These are phyloP conservation scores for Phanerotoma sp. DNA, from an alignment of 2,888 invertebrate species.

Conservation along the genomic window DNA sequence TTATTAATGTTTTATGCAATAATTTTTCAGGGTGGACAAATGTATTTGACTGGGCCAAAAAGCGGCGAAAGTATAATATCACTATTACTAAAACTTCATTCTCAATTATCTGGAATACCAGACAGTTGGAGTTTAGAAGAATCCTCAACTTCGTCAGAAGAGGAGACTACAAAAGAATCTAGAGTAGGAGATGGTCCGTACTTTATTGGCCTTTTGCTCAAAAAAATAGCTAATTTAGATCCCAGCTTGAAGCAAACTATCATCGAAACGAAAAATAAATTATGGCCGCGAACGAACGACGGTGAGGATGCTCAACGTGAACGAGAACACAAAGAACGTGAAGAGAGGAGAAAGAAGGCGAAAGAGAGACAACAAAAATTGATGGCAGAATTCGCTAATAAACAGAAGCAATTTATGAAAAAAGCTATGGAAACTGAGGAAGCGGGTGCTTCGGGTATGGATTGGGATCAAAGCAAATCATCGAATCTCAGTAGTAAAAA, in stretches of 20 bases:
- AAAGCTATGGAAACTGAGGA: slow-evolving; percentile 67
- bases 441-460: slow-evolving; percentile 60
- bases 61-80: slow-evolving; percentile 90
- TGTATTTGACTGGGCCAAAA: slow-evolving; percentile 59
- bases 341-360: slow-evolving; percentile 80
- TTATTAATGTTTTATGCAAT: neutral
- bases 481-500: slow-evolving; percentile 62
- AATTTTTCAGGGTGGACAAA: slow-evolving; percentile 37
- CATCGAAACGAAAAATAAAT: slow-evolving; percentile 68
- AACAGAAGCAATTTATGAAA: slow-evolving; percentile 90
- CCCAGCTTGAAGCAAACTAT: slow-evolving; percentile 70
- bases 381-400: slow-evolving; percentile 90
- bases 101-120: slow-evolving; percentile 79
- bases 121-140: slow-evolving; percentile 70
- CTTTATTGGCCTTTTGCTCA: slow-evolving; percentile 80
- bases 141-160: slow-evolving; percentile 48
- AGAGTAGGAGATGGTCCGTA: slow-evolving; percentile 83
- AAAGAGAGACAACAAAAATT: slow-evolving; percentile 88
- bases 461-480: slow-evolving; percentile 65
- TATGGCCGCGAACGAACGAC: slow-evolving; percentile 83
- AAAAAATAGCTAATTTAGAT: slow-evolving; percentile 73
- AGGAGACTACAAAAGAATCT: slow-evolving; percentile 47
- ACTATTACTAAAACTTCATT: slow-evolving; percentile 84
- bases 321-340: slow-evolving; percentile 72
- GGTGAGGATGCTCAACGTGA: slow-evolving; percentile 73